Evolutionary conservation across 2,888 invertebrate species (phyloP).

Genomic region (Notocelia uddmanniana): DNA sequence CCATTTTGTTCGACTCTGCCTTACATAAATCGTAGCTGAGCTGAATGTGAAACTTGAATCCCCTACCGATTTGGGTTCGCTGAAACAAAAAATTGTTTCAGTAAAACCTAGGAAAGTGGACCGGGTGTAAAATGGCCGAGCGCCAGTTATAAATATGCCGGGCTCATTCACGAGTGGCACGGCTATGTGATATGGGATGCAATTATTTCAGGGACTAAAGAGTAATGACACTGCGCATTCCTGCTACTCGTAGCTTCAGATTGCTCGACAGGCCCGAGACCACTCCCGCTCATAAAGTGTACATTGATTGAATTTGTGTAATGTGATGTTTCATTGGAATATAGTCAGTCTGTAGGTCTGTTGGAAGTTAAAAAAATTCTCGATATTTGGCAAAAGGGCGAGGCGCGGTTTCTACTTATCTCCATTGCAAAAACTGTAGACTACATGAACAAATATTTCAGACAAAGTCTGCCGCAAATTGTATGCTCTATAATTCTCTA

Average conservation of each 20-base stretch:
- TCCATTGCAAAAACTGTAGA: no score
- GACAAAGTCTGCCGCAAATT: no score
- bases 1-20: no score
- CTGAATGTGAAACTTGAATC: neutral
- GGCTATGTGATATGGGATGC: constrained; percentile 50
- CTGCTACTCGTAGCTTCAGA: neutral
- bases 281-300: neutral
- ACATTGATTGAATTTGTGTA: neutral
- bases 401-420: no score
- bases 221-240: constrained; percentile 52
- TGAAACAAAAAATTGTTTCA: neutral
- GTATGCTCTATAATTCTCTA: no score
- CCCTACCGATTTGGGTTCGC: neutral
- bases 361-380: no score
- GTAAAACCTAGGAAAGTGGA: neutral
- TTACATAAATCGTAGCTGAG: neutral
- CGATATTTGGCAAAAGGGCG: no score
- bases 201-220: constrained; percentile 61
- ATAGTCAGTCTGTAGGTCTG: no score
- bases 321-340: neutral
- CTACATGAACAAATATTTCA: no score
- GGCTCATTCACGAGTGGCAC: constrained; percentile 2
- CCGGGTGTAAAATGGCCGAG: constrained; percentile 1
- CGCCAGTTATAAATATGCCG: neutral
- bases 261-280: neutral